Evolutionary conservation across 2,797 vertebrate species (phyloP), one percentile per base, ranked within the genome.

Genomic region (Chaunax sp.): DNA sequence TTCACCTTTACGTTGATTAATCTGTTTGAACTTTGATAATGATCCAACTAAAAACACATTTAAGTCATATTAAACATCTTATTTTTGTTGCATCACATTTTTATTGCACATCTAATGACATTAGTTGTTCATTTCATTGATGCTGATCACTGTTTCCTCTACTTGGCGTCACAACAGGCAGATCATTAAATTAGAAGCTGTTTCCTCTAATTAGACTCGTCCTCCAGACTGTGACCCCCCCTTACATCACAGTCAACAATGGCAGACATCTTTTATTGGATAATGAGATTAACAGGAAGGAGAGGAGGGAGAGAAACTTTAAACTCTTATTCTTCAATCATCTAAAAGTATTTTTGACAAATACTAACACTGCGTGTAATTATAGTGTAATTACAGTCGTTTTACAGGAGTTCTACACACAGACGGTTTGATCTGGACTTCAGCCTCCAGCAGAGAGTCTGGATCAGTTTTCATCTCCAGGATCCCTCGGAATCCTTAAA

Each of bases 211-310:
- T 55, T 52, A 22, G 57, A 30, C 61, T 18, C 0, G 15, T 44
- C 40, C 37, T 56, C 53, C 72, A 66, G 69, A 64, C 60, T 3
- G 4, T n/a, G 26, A 19, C 23, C 53, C 69, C 37, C 64, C 14
- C 1, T 58, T 2, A 43, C 49, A n/a, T 16, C 49, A 46, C 23
- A 10, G 46, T 45, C 53, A 73, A 72, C 74, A 72, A 56, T 45
- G 14, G 41, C 69, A 46, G 68, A 75, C 57, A 20, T 81, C 74
- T 79, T 80, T 87, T 77, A 89, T 76, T 79, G 85, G 87, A 84
- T 89, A 59, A 87, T 12, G 14, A 26, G 65, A 73, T 88, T 64
- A 87, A 58, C 46, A 11, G 41, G 52, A 38, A 41, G n/a, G 28
- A 40, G 53, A 26, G 18, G 16, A 20, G 47, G 1, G 28, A n/a